These are phyloP conservation scores for Gorsachius goisagi DNA, from an alignment of 2,113 vertebrate species.

Conservation along the genomic window DNA sequence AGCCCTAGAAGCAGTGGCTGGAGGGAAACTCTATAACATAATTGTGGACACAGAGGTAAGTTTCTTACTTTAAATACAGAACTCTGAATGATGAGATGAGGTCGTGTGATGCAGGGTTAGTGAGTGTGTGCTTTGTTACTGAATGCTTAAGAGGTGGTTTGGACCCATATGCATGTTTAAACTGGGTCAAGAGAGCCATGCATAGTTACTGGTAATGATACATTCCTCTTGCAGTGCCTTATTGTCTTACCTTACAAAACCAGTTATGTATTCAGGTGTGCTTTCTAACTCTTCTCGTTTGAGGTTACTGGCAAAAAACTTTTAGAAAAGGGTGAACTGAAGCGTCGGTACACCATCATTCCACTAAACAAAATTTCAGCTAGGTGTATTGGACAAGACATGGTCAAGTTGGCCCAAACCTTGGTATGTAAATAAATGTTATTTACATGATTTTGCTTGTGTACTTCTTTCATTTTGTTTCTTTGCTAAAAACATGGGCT, in stretches of 20 bases:
- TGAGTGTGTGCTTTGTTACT: neutral
- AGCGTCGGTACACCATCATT: constrained; percentile 90
- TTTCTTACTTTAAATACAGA: neutral
- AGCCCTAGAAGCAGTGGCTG: constrained; percentile 89
- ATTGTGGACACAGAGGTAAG: constrained; percentile 94
- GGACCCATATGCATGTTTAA: neutral
- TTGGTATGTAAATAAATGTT: constrained; percentile 78
- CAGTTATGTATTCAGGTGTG: neutral
- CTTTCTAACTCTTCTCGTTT: constrained; percentile 10
- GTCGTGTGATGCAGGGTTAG: fast-evolving
- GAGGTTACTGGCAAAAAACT: constrained; percentile 93
- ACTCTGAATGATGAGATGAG: neutral
- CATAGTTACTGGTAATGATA: neutral
- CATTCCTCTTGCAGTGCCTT: neutral
- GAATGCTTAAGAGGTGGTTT: neutral
- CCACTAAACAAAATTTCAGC: constrained; percentile 93
- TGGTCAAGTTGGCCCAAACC: constrained; percentile 78
- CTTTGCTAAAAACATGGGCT: neutral
- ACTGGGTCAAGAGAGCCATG: neutral
- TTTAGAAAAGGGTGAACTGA: constrained; percentile 89
- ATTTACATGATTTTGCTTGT: neutral
- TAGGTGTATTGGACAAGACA: constrained; percentile 74
- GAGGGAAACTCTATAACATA: constrained; percentile 90
- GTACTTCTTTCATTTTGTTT: neutral
- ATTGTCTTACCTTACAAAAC: neutral